Conservation (phyloP, 2,113 vertebrate genomes). For the Eupsittula cactorum region DNA sequence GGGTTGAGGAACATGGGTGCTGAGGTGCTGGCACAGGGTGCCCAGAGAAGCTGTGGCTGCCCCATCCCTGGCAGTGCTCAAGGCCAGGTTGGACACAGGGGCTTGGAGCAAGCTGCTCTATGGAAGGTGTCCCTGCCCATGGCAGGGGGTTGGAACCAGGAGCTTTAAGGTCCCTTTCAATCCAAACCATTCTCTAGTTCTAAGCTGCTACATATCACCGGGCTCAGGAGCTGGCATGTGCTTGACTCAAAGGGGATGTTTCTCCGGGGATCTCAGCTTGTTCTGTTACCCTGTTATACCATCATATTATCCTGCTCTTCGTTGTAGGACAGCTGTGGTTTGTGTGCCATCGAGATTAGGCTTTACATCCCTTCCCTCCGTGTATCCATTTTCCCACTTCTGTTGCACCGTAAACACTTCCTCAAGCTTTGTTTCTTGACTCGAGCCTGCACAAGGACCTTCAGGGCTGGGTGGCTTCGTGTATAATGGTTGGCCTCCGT, state of each 20-base stretch:
- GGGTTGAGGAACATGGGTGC: not conserved
- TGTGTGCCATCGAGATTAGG: not conserved
- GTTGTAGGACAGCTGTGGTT: not conserved
- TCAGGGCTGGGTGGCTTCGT: not conserved
- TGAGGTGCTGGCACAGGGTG: not conserved
- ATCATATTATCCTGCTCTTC: not conserved
- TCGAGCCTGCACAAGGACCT: not conserved
- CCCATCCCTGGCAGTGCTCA: not conserved
- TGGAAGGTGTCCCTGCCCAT: too few relatives aligned
- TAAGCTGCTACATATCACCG: accelerated
- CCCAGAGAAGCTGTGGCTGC: not conserved
- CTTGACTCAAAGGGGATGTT: not conserved
- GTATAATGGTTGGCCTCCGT: not conserved
- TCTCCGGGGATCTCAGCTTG: not conserved
- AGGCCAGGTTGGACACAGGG: not conserved
- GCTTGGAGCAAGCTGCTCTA: not conserved
- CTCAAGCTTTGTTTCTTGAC: not conserved
- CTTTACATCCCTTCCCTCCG: not conserved
- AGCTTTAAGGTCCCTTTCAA: not conserved
- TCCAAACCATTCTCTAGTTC: not conserved
- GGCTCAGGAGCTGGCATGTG: accelerated
- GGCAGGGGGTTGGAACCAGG: too few relatives aligned
- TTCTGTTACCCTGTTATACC: not conserved
- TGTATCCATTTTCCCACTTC: not conserved
- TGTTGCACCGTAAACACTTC: not conserved